Percentiles rank a stretch among this genome's conserved stretches.
These are phyloP conservation scores for Nematostella vectensis DNA, from an alignment of 92 coral and sea anemone genomes.

Conservation along the genomic window DNA sequence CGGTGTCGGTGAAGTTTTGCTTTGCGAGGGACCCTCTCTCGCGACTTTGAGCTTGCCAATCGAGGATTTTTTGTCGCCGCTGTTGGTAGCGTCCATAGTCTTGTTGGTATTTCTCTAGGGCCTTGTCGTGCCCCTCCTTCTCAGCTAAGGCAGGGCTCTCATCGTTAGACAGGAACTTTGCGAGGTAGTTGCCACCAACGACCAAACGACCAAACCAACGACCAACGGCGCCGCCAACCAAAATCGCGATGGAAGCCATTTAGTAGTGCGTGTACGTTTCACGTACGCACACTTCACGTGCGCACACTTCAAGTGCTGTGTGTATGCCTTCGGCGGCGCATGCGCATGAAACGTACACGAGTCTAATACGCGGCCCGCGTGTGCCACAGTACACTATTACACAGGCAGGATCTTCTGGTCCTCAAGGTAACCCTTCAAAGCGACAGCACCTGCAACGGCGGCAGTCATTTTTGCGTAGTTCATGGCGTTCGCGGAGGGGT, in stretches of 20 bases:
- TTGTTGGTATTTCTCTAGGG: constrained; percentile 4
- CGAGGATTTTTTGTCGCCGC: neutral
- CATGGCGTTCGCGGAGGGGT: too few species aligned
- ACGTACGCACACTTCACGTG: too few species aligned
- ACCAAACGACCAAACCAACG: constrained; percentile 6
- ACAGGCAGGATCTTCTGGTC: too few species aligned
- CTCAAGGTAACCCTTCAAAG: too few species aligned
- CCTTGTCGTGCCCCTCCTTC: constrained; percentile 13
- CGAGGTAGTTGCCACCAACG: constrained; percentile 15
- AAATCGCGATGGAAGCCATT: too few species aligned
- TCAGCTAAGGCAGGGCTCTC: constrained; percentile 2
- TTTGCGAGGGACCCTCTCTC: neutral
- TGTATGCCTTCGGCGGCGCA: constrained; percentile 6
- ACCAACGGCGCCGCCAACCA: neutral
- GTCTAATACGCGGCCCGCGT: too few species aligned
- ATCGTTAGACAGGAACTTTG: neutral
- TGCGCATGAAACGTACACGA: too few species aligned
- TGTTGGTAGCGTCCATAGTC: neutral
- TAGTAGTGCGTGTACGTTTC: too few species aligned
- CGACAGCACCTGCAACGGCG: too few species aligned
- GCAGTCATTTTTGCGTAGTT: too few species aligned
- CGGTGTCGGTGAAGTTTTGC: neutral
- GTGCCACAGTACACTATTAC: too few species aligned
- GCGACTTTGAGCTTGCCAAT: constrained; percentile 2
- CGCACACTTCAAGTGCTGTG: too few species aligned